phyloP scores from a whole-genome alignment of 2,888 invertebrate species.

The Hyposoter dolosus region DNA sequence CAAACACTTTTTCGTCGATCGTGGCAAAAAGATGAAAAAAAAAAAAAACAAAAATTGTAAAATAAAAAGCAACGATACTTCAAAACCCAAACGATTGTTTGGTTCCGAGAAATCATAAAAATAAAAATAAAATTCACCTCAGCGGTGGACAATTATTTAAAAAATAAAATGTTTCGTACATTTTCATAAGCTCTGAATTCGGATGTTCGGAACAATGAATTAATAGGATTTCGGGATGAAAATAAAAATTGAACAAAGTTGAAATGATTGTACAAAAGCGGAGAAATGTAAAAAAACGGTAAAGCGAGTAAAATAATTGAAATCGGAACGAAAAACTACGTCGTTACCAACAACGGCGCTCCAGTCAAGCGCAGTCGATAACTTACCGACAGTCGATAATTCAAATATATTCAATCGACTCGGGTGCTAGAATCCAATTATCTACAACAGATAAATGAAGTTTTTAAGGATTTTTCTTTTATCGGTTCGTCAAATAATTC shows the following conservation, averaged over 20 bases:
- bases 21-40: neutral
- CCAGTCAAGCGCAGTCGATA: neutral
- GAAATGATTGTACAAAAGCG: neutral
- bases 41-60: neutral
- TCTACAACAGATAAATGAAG: neutral
- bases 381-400: neutral
- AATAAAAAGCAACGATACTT: neutral
- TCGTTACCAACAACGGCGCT: neutral
- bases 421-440: neutral
- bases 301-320: neutral
- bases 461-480: neutral
- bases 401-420: neutral
- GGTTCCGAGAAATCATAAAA: neutral
- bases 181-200: neutral
- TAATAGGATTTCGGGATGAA: neutral
- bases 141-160: neutral
- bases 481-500: neutral
- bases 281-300: neutral
- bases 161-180: neutral
- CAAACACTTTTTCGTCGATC: constrained; percentile 1
- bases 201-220: neutral
- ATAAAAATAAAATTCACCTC: neutral
- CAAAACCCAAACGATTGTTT: neutral
- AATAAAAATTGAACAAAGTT: neutral
- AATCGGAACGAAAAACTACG: neutral